A percentile compares a stretch with the other conserved stretches of the same genome.
phyloP scores from a whole-genome alignment of 2,888 invertebrate species.

The Lissonota sp. region DNA sequence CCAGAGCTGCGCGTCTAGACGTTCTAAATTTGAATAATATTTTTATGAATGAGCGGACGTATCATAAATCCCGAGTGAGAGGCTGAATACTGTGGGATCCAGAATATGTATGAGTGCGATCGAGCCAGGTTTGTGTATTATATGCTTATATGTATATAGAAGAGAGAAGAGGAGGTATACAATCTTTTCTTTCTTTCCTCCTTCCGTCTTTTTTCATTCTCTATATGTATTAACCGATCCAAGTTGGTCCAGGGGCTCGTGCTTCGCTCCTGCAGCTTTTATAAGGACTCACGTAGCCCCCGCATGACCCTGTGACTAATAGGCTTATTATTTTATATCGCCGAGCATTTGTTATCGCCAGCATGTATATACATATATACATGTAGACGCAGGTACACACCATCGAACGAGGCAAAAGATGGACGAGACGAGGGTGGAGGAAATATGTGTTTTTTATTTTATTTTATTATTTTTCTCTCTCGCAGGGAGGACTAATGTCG shows the following conservation, averaged over 20 bases:
- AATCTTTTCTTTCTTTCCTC: constrained; percentile 40
- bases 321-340: constrained; percentile 83
- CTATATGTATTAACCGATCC: constrained; percentile 32
- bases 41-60: constrained; percentile 83
- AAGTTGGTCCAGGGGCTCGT: constrained; percentile 44
- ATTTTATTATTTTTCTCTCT: constrained; percentile 16
- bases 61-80: constrained; percentile 77
- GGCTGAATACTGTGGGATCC: constrained; percentile 36
- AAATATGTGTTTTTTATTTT: constrained; percentile 18
- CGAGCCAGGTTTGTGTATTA: constrained; percentile 7
- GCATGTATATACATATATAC: constrained; percentile 34
- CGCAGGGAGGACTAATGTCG: constrained; percentile 49
- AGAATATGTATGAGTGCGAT: constrained; percentile 16
- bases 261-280: constrained; percentile 43
- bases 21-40: constrained; percentile 83
- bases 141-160: not conserved
- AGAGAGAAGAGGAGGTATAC: not conserved
- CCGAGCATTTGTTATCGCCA: constrained; percentile 78
- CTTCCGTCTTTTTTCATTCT: constrained; percentile 49
- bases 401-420: constrained; percentile 40
- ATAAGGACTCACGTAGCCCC: constrained; percentile 57
- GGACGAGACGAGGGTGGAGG: constrained; percentile 46
- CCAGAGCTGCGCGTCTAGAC: constrained; percentile 76
- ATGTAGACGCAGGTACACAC: constrained; percentile 28
- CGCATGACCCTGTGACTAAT: constrained; percentile 78